Percentiles rank a stretch among this genome's conserved stretches.
These are phyloP conservation scores for Pecten maximus DNA, from an alignment of 2,888 invertebrate genomes.

Conservation along the genomic window DNA sequence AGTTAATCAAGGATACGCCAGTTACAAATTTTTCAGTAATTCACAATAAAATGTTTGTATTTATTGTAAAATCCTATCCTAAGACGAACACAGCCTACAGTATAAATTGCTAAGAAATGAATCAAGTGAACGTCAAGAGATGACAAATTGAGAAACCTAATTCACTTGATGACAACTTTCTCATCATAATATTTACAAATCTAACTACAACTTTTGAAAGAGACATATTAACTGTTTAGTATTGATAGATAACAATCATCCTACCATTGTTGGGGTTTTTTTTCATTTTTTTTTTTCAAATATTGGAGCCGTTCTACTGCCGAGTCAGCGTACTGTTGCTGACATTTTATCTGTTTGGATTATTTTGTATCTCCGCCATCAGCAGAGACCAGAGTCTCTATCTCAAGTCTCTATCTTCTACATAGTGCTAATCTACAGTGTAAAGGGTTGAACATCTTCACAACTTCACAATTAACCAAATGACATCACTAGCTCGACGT, in stretches of 20 bases:
- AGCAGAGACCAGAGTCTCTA: neutral
- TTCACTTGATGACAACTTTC: neutral
- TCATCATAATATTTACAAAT: neutral
- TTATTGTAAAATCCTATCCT: no score
- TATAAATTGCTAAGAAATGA: neutral
- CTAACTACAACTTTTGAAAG: neutral
- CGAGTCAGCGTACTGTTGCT: neutral
- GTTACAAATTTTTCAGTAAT: no score
- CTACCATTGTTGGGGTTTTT: neutral
- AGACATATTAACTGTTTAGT: neutral
- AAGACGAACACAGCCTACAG: no score
- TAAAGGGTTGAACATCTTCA: neutral
- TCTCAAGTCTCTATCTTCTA: neutral
- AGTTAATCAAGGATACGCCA: no score
- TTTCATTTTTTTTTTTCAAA: neutral
- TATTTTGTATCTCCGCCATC: neutral
- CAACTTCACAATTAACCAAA: neutral
- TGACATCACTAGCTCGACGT: neutral
- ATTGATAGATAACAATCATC: neutral
- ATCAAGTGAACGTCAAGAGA: neutral
- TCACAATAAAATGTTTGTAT: no score
- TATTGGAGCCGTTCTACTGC: neutral
- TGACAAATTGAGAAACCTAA: neutral
- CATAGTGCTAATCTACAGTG: neutral
- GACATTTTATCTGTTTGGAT: constrained; percentile 13